phyloP scores from a whole-genome alignment of 2,888 invertebrate genomes.

The Ochropacha duplaris region DNA sequence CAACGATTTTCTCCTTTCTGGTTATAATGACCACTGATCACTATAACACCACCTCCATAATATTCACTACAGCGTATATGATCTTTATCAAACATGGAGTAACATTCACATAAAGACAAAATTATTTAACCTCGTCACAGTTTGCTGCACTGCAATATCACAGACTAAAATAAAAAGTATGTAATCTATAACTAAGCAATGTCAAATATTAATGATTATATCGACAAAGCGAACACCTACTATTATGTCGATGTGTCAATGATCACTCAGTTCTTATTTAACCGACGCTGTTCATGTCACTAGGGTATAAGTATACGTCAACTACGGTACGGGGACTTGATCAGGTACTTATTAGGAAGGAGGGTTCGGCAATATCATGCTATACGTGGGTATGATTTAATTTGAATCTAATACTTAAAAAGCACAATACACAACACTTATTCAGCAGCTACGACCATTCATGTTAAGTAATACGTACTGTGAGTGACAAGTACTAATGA shows the following conservation, averaged over 20 bases:
- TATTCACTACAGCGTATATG: not conserved
- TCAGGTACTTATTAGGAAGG: no score
- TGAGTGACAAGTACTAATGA: no score
- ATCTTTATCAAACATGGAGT: not conserved
- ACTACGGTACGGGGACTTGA: no score
- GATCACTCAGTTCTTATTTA: not conserved
- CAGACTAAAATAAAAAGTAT: not conserved
- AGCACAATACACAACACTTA: no score
- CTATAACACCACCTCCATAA: conserved; percentile 2
- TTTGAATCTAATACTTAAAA: no score
- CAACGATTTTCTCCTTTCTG: not conserved
- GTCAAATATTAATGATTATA: no score
- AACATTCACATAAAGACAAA: not conserved
- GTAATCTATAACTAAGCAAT: no score
- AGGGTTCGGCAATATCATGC: no score
- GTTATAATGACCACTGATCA: not conserved
- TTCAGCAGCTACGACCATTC: no score
- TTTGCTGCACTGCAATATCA: not conserved
- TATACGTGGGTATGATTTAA: no score
- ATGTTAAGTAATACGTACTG: no score
- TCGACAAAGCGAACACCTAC: not conserved
- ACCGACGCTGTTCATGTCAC: not conserved
- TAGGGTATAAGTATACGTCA: no score
- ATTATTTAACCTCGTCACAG: not conserved
- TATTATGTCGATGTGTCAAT: not conserved